Conservation (phyloP, 2,888 invertebrate species). For the Patella ulyssiponensis region DNA sequence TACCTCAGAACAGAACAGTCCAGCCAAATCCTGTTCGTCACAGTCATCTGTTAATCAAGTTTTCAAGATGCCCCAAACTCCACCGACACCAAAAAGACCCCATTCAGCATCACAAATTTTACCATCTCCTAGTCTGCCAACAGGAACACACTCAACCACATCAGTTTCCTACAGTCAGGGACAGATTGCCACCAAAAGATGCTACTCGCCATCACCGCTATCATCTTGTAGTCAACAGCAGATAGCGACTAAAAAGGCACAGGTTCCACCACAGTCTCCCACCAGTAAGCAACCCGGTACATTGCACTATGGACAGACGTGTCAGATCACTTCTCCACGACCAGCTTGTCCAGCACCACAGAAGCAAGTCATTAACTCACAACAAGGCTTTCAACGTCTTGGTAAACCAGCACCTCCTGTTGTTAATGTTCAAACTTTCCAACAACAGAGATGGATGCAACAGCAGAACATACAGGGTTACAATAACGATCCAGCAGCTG, state of each 20-base stretch:
- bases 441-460: slow-evolving; percentile 37
- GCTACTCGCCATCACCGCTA: slow-evolving; percentile 12
- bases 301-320: slow-evolving; percentile 24
- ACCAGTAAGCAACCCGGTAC: slow-evolving; percentile 18
- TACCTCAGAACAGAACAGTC: slow-evolving; percentile 56
- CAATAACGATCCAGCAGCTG: slow-evolving; percentile 19
- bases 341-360: slow-evolving; percentile 20
- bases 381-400: slow-evolving; percentile 32
- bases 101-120: slow-evolving; percentile 55
- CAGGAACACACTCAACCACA: slow-evolving; percentile 25
- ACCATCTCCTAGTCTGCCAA: slow-evolving; percentile 43
- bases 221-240: slow-evolving; percentile 9
- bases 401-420: slow-evolving; percentile 59
- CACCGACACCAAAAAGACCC: slow-evolving; percentile 54
- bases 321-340: slow-evolving; percentile 22
- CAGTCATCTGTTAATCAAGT: slow-evolving; percentile 33
- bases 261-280: slow-evolving; percentile 12
- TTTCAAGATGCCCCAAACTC: slow-evolving; percentile 63
- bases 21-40: slow-evolving; percentile 36
- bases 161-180: slow-evolving; percentile 16
- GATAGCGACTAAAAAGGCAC: background rate
- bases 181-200: slow-evolving; percentile 9
- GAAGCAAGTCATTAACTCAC: slow-evolving; percentile 15
- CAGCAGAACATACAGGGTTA: slow-evolving; percentile 20
- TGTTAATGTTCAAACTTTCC: slow-evolving; percentile 65